Evolutionary conservation across 2,113 vertebrate species (phyloP), one percentile per base, ranked within the genome.

Genomic region (Lagenorhynchus albirostris): DNA sequence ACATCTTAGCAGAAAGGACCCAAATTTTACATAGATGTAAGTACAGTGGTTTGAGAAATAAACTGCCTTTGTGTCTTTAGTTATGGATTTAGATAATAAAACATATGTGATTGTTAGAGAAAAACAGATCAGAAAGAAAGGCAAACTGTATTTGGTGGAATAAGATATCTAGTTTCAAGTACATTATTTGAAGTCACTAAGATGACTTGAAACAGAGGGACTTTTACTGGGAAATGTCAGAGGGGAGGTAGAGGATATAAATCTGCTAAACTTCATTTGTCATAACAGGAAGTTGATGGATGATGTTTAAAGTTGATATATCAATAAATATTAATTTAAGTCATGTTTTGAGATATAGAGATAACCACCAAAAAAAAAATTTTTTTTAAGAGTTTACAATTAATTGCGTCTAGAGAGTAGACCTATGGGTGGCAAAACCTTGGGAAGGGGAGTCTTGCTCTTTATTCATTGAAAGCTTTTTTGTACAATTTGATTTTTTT

Each of bases 41-140:
- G 10, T 60, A 68, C 23, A 58, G 26, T 79, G 5, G 8, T 84
- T 86, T 87, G 55, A 29, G 53, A 97, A 95, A 79, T 76, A 93
- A 63, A 26, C 82, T 77, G 86, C 81, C 84, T 94, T 62, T 84
- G 26, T 92, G 90, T 71, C 89, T 70, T 94, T 74, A 74, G 50
- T 96, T 85, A 89, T 81, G 77, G 81, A 13, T 87, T 96, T 71
- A 94, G 55, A 38, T 73, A 97, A 98, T 98, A 98, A 98, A 98
- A 89, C 62, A 55, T 81, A 76, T 58, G 3, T 91, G 58, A 93
- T 79, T 91, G 85, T 76, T 94, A 41, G 14, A 55, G 44, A 41
- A 73, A 82, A 88, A 18, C 23, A 71, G 47, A 23, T n/a, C 63
- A 14, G 62, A 53, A 71, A 67, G 41, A 81, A 65, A 91, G n/a